phyloP scores from a whole-genome alignment of 2,113 vertebrate genomes.

The Poecile atricapillus region DNA sequence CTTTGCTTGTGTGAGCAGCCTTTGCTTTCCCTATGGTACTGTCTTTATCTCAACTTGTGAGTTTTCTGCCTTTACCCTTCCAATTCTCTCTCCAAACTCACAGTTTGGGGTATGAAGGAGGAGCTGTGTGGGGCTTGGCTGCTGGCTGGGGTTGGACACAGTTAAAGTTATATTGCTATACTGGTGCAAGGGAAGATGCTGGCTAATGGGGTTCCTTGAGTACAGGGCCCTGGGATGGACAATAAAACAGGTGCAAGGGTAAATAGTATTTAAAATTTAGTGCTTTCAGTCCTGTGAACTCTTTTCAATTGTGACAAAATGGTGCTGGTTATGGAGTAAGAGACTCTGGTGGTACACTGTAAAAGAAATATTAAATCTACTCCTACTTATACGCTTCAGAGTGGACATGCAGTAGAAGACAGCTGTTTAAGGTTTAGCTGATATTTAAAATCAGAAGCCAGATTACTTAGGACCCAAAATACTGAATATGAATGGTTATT shows the following conservation, averaged over 20 bases:
- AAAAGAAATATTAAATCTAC: background rate
- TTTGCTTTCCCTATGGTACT: background rate
- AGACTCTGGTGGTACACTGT: background rate
- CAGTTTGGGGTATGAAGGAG: background rate
- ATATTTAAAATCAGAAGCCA: background rate
- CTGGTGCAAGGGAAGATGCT: background rate
- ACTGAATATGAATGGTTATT: background rate
- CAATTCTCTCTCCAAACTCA: fast-evolving
- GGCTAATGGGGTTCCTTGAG: background rate
- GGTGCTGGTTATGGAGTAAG: background rate
- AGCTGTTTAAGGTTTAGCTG: background rate
- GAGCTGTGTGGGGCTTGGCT: background rate
- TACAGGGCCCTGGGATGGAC: background rate
- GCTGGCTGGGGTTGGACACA: background rate
- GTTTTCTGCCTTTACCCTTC: background rate
- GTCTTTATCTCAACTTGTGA: background rate
- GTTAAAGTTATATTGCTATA: background rate
- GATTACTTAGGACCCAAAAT: background rate
- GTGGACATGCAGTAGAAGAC: background rate
- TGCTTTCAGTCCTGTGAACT: background rate
- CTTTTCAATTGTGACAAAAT: background rate
- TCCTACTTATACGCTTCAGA: background rate
- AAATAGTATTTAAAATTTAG: background rate
- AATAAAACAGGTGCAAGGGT: background rate
- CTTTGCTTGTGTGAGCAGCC: background rate